Evolutionary conservation across 2,888 invertebrate genomes (phyloP).

Genomic region (Pterostichus madidus): DNA sequence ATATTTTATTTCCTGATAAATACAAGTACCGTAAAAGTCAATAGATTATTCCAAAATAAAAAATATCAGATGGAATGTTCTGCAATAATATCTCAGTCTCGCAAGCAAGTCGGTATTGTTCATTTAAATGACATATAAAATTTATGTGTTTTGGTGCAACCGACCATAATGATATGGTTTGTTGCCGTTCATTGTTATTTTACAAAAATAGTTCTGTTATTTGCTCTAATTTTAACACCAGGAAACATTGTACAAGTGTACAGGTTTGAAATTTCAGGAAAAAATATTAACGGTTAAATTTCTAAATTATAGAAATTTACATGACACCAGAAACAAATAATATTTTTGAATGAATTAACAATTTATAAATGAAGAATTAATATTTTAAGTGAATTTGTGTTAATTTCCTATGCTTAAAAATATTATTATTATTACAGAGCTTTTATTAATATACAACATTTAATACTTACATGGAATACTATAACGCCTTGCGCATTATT

Average conservation of each 20-base stretch:
- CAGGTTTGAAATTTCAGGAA: neutral
- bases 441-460: no score
- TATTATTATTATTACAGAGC: no score
- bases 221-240: slow-evolving; percentile 25
- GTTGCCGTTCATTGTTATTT: slow-evolving; percentile 35
- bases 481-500: no score
- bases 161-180: slow-evolving; percentile 30
- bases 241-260: neutral
- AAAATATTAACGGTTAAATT: neutral
- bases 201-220: slow-evolving; percentile 27
- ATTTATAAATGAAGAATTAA: no score
- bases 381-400: no score
- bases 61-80: neutral
- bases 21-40: no score
- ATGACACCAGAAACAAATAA: no score
- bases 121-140: slow-evolving; percentile 12
- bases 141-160: neutral
- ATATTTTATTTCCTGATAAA: no score
- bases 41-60: no score
- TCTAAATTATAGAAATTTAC: neutral
- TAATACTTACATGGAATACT: no score
- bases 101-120: neutral
- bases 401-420: no score
- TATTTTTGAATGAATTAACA: no score
- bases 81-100: neutral